Conservation (phyloP, 2,888 invertebrate species). For the Thymelicus lineola region DNA sequence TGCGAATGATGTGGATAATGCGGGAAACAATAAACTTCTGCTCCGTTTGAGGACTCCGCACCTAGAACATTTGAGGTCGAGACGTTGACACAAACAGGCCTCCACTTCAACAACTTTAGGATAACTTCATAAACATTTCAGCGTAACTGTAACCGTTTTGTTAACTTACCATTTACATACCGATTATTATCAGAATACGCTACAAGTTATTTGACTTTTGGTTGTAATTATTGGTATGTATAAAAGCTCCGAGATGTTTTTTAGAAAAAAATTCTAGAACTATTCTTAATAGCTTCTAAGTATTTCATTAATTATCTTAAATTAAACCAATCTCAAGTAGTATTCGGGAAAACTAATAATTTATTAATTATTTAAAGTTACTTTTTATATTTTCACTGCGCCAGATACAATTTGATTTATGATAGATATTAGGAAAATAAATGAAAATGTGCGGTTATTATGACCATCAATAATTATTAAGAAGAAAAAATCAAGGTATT, state of each 20-base stretch:
- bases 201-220: no score
- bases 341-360: no score
- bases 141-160: neutral
- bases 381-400: neutral
- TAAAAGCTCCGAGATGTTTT: no score
- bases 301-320: no score
- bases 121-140: constrained; percentile 20
- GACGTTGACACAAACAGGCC: constrained; percentile 20
- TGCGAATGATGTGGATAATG: constrained; percentile 36
- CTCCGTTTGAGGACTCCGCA: constrained; percentile 26
- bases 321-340: no score
- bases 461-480: neutral
- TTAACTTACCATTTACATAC: no score
- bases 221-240: no score
- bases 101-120: constrained; percentile 28
- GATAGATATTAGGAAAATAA: neutral
- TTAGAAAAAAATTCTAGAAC: no score
- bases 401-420: neutral
- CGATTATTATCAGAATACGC: no score
- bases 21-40: constrained; percentile 27
- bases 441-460: constrained; percentile 6
- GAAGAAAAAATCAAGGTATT: constrained; percentile 8
- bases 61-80: constrained; percentile 29
- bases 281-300: no score
- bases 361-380: no score